Evolutionary conservation across 2,113 vertebrate species (phyloP), one percentile per base, ranked within the genome.

Genomic region (Brachyistius frenatus): DNA sequence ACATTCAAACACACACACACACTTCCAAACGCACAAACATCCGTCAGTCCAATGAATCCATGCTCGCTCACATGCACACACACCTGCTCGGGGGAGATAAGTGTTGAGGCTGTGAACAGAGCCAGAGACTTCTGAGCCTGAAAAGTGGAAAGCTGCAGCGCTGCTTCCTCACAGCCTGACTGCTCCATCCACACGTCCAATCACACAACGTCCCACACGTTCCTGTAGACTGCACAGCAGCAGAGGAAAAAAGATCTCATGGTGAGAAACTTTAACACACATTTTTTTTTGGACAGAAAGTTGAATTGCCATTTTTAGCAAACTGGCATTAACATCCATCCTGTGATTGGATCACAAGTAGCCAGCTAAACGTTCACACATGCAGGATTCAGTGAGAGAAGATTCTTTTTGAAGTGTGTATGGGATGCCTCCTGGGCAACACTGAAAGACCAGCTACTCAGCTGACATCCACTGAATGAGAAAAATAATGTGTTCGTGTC

Each of bases 81-180:
- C 83, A 88, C 86, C 92, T 93, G 92, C 83, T 89, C 80, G 80
- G 78, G 84, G 80, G 78, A 91, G 90, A 92, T 91, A 92, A 91
- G 88, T 93, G 83, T 39, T 86, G 78, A 69, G 84, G 78, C 74
- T 58, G 76, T 69, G 57, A 80, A 66, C 66, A 72, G 76, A 76
- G 81, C 83, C 81, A 80, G 75, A 65, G 73, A 66, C 63, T 54
- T 74, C 81, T 73, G 67, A 79, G 73, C 79, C 83, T 73, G 64
- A 69, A 66, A 76, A 78, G 67, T 69, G 71, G 78, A 73, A 66
- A 81, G 81, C 76, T 60, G 67, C 74, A 77, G 74, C 14, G 78
- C 69, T 58, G 75, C 68, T 68, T 69, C 23, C 71, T 73, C 55
- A 32, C 53, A 77, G 66, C 67, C 76, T 63, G 70, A 71, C 53